Percentiles rank a stretch among this genome's conserved stretches.
phyloP scores from a whole-genome alignment of 1,140 invertebrate species.

The Drosophila navojoa region DNA sequence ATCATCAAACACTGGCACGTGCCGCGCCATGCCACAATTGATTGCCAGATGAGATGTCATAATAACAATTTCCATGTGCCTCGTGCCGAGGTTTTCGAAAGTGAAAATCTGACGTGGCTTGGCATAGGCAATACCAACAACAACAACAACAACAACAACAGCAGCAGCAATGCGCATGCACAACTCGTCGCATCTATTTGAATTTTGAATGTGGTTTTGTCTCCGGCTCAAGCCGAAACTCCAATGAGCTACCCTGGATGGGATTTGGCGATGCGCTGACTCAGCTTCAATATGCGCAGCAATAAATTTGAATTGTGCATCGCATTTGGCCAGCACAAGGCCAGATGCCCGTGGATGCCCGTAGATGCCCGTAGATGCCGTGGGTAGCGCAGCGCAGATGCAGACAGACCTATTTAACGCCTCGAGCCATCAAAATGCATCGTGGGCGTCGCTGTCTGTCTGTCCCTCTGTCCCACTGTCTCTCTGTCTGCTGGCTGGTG shows the following conservation, averaged over 20 bases:
- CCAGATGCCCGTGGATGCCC: not conserved
- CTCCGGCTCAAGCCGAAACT: conserved; percentile 4
- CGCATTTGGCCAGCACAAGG: conserved; percentile 8
- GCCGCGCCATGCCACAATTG: conserved; percentile 37
- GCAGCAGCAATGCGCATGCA: not conserved
- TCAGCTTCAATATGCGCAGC: not conserved
- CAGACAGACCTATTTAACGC: conserved; percentile 37
- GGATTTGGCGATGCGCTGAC: not conserved
- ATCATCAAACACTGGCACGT: conserved; percentile 36
- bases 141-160: conserved; percentile 24
- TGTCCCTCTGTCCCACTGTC: not conserved
- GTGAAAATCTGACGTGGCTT: conserved; percentile 61
- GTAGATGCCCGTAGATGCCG: not conserved
- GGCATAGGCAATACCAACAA: not conserved
- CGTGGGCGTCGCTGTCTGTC: conserved; percentile 28
- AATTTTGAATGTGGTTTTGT: not conserved
- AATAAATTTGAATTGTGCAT: not conserved
- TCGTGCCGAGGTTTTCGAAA: conserved; percentile 60
- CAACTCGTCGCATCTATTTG: not conserved
- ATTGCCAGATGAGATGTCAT: conserved; percentile 56
- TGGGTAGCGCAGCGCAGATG: conserved; percentile 29
- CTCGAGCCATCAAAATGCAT: conserved; percentile 28
- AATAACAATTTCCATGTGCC: conserved; percentile 49
- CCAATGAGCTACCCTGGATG: not conserved
- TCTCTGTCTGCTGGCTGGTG: not conserved